A percentile compares a stretch with the other conserved stretches of the same genome.
These are phyloP conservation scores for Mayetiola destructor DNA, from an alignment of 2,888 invertebrate genomes.

Conservation along the genomic window DNA sequence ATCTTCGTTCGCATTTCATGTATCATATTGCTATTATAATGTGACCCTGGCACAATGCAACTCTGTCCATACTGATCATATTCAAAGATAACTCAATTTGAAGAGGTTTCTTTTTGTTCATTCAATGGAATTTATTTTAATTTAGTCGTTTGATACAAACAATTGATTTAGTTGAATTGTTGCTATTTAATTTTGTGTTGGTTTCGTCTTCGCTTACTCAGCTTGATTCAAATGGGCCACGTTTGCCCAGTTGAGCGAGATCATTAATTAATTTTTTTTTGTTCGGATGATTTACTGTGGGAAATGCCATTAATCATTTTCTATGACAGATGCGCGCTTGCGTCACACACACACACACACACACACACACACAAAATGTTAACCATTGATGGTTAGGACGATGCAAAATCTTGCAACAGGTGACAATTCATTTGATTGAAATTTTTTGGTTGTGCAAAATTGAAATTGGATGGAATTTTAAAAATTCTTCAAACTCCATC, in stretches of 20 bases:
- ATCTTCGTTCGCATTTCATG: too few species aligned
- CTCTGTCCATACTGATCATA: not conserved
- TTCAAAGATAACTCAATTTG: not conserved
- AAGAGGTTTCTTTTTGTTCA: not conserved
- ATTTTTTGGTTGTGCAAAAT: too few species aligned
- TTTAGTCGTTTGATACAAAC: conserved; percentile 7
- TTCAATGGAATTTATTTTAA: conserved; percentile 1
- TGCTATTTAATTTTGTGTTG: not conserved
- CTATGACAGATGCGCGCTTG: not conserved
- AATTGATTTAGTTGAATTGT: conserved; percentile 1
- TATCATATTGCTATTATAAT: not conserved
- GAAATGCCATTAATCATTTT: not conserved
- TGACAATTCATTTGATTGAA: too few species aligned
- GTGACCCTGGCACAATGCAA: not conserved
- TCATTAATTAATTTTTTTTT: not conserved
- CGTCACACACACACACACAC: not conserved
- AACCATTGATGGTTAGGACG: not conserved
- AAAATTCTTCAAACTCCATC: too few species aligned
- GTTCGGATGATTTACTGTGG: conserved; percentile 5
- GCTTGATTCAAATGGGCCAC: too few species aligned
- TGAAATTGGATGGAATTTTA: too few species aligned
- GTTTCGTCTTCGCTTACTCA: not conserved
- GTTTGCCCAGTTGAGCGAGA: too few species aligned
- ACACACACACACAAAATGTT: not conserved
- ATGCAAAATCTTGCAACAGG: too few species aligned